Percentiles rank a stretch among this genome's conserved stretches.
These are phyloP conservation scores for Tenthredo scrophulariae DNA, from an alignment of 2,888 invertebrate species.

Conservation along the genomic window DNA sequence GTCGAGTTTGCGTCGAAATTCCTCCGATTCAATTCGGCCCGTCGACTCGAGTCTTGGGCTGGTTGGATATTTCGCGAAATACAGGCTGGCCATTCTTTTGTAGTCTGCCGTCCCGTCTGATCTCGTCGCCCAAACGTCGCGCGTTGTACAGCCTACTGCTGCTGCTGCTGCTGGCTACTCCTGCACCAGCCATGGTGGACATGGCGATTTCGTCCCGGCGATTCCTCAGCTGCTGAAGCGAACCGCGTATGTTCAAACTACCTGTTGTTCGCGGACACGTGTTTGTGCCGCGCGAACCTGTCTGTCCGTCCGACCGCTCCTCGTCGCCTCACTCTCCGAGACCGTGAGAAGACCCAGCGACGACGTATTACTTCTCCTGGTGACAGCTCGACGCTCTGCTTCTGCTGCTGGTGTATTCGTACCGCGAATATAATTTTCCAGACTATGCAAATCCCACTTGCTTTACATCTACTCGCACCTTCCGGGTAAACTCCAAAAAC, in stretches of 20 bases:
- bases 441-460: neutral
- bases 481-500: neutral
- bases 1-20: constrained; percentile 9
- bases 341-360: constrained; percentile 50
- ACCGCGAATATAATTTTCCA: constrained; percentile 3
- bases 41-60: constrained; percentile 38
- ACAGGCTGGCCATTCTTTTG: constrained; percentile 47
- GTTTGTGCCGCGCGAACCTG: constrained; percentile 53
- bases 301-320: constrained; percentile 34
- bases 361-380: constrained; percentile 44
- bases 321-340: constrained; percentile 14
- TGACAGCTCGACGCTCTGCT: constrained; percentile 36
- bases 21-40: constrained; percentile 47
- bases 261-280: constrained; percentile 53
- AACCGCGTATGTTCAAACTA: constrained; percentile 36
- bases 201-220: neutral
- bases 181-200: neutral
- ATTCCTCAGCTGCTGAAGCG: constrained; percentile 27
- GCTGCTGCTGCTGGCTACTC: neutral
- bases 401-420: neutral
- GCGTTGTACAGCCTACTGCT: neutral
- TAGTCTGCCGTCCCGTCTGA: constrained; percentile 45
- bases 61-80: constrained; percentile 48
- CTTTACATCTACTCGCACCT: neutral
- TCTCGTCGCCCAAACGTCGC: constrained; percentile 20